These are phyloP conservation scores for Zelostemma sp. DNA, from an alignment of 1,140 invertebrate species.

Conservation along the genomic window DNA sequence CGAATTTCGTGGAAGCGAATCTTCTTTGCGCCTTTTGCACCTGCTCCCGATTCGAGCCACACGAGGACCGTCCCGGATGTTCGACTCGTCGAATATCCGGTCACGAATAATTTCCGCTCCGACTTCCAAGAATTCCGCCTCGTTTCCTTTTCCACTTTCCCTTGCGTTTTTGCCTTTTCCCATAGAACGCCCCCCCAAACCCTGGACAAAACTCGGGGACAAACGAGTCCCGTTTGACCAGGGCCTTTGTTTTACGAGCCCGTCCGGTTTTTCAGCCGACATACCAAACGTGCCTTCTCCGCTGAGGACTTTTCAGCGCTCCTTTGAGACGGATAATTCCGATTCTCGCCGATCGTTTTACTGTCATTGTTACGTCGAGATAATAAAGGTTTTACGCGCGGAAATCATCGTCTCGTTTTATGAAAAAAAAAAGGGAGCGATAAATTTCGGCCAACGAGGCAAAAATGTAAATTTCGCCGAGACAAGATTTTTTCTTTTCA, in stretches of 20 bases:
- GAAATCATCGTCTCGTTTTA: no score
- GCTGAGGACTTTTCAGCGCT: constrained; percentile 18
- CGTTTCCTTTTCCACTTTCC: background rate
- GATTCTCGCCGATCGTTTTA: constrained; percentile 17
- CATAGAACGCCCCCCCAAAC: no score
- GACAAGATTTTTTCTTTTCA: background rate
- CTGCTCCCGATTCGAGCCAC: constrained; percentile 49
- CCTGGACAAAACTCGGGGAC: no score
- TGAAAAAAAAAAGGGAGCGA: no score
- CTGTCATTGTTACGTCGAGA: constrained; percentile 27
- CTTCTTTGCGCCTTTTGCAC: constrained; percentile 52
- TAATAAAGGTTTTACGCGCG: no score
- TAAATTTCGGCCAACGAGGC: background rate
- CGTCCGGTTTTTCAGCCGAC: constrained; percentile 31
- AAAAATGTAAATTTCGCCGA: background rate
- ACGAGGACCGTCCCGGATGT: constrained; percentile 56
- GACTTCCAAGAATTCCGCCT: constrained; percentile 33
- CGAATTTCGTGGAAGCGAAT: constrained; percentile 62
- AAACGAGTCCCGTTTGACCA: constrained; percentile 17
- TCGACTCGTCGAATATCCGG: constrained; percentile 46
- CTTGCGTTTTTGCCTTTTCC: background rate
- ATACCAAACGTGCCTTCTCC: constrained; percentile 35
- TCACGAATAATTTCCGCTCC: constrained; percentile 41
- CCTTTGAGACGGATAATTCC: constrained; percentile 23
- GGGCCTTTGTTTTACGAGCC: constrained; percentile 40